These are phyloP conservation scores for Xerus inauris DNA, from an alignment of 2,113 vertebrate species.

Conservation along the genomic window DNA sequence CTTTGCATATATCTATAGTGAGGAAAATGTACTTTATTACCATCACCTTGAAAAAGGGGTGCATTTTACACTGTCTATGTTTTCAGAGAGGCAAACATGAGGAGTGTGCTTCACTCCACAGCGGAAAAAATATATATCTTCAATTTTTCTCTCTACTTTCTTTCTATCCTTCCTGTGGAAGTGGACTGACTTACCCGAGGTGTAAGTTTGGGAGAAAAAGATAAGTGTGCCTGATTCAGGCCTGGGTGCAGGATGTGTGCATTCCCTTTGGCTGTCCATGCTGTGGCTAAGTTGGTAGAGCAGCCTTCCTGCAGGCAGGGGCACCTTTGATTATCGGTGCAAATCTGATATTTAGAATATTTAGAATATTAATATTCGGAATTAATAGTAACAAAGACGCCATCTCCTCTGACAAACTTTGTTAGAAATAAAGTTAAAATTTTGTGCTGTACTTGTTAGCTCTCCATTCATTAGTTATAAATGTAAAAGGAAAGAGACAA, in stretches of 20 bases:
- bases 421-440: not conserved
- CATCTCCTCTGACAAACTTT: not conserved
- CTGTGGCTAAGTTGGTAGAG: not conserved
- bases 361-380: not conserved
- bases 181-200: not conserved
- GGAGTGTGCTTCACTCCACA: not conserved
- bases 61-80: not conserved
- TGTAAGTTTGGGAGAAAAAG: not conserved
- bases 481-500: not conserved
- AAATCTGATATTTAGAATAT: not conserved
- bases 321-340: not conserved
- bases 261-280: not conserved
- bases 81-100: not conserved
- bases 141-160: not conserved
- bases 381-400: no score
- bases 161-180: not conserved
- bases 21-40: not conserved
- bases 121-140: not conserved
- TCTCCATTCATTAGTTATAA: constrained; percentile 2
- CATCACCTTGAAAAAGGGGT: not conserved
- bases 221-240: not conserved
- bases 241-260: rapidly evolving
- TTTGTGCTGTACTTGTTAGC: not conserved
- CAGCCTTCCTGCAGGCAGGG: not conserved
- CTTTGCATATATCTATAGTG: not conserved